Evolutionary conservation across 2,888 invertebrate genomes (phyloP).

Genomic region (Pimpla rufipes): DNA sequence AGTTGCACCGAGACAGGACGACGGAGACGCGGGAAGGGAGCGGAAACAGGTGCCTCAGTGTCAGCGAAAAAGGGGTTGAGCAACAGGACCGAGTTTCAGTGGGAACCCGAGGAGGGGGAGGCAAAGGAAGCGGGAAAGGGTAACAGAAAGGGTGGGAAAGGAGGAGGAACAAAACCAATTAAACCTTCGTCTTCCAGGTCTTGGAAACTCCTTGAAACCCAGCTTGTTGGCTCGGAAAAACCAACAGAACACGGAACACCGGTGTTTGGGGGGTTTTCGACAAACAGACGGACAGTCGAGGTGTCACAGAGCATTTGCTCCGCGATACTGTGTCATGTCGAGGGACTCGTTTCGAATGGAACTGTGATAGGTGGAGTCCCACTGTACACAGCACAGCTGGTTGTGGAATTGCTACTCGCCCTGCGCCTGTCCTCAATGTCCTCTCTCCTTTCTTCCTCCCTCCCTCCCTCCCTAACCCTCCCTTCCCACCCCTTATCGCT

Average conservation of each 20-base stretch:
- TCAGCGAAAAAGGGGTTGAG: no score
- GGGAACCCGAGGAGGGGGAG: no score
- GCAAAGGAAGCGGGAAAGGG: no score
- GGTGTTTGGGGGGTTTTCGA: background rate
- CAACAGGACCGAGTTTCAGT: no score
- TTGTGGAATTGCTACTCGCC: background rate
- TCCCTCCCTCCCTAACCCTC: background rate
- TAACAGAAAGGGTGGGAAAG: no score
- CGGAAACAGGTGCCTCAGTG: no score
- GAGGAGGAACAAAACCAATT: no score
- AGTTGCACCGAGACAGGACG: no score
- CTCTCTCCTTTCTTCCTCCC: background rate
- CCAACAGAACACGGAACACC: no score
- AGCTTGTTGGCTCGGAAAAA: constrained; percentile 11
- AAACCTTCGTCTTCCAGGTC: no score
- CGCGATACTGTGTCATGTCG: background rate
- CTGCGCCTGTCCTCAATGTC: background rate
- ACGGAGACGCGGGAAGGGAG: no score
- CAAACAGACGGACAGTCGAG: background rate
- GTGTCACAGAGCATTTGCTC: background rate
- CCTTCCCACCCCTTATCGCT: background rate
- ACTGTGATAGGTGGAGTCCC: background rate
- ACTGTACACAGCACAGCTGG: background rate
- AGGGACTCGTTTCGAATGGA: background rate
- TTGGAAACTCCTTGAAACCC: no score